These are phyloP conservation scores for Melipona quadrifasciata DNA, from an alignment of 1,140 invertebrate species.

Conservation along the genomic window DNA sequence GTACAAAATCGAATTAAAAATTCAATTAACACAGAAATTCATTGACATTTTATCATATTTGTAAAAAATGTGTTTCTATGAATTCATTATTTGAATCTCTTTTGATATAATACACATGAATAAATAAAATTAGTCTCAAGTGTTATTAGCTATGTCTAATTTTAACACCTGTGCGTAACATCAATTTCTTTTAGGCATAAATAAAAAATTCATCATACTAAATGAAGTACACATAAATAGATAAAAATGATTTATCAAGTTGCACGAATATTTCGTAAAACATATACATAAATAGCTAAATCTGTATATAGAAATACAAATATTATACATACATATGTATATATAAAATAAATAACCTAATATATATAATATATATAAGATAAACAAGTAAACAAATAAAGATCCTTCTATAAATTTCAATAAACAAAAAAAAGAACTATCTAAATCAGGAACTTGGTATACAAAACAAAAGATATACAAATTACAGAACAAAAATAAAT, in stretches of 20 bases:
- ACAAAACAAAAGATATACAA: background rate
- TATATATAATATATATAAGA: background rate
- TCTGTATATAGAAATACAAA: background rate
- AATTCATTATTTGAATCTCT: background rate
- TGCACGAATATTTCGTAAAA: conserved; percentile 18
- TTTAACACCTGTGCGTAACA: background rate
- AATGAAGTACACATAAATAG: background rate
- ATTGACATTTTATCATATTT: background rate
- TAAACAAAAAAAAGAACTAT: background rate
- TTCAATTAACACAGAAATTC: background rate
- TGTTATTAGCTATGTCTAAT: background rate
- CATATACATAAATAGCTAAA: background rate
- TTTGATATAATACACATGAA: background rate
- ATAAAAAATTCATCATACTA: background rate
- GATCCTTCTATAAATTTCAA: background rate
- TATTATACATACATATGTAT: background rate
- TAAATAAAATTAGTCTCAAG: background rate
- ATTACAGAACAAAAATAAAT: background rate
- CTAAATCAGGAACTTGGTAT: background rate
- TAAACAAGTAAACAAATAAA: background rate
- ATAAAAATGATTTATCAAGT: background rate
- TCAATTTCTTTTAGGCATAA: background rate
- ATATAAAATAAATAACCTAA: background rate
- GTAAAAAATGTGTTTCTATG: background rate
- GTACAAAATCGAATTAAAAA: background rate